Evolutionary conservation across 1,140 invertebrate genomes (phyloP).

Genomic region (Colletes gigas): DNA sequence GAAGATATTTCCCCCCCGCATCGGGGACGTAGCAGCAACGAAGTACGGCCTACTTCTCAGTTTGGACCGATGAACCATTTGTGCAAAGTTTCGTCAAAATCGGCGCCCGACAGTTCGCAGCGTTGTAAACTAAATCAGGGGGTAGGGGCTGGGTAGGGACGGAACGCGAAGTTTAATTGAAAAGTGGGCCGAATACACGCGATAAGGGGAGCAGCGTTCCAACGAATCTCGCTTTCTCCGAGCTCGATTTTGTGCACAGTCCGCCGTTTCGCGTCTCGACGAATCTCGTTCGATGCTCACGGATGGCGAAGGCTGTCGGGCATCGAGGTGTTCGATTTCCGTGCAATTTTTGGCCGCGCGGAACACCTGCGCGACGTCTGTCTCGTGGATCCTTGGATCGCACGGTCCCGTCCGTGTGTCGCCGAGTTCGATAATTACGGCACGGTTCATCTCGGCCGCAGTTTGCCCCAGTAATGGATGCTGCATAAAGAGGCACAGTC

Average conservation of each 20-base stretch:
- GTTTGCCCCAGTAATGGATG: slow-evolving; percentile 52
- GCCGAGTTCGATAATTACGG: slow-evolving; percentile 53
- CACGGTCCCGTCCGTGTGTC: background rate
- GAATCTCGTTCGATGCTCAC: background rate
- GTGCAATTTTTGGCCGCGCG: slow-evolving; percentile 9
- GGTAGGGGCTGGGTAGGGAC: too few relatives aligned
- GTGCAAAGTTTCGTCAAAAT: too few relatives aligned
- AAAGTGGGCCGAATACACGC: background rate
- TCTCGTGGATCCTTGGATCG: too few relatives aligned
- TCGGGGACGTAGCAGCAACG: too few relatives aligned
- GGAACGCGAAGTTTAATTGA: slow-evolving; percentile 4
- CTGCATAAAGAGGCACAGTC: slow-evolving; percentile 45
- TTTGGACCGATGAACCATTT: too few relatives aligned
- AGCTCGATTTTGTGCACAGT: background rate
- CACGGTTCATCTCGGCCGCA: slow-evolving; percentile 44
- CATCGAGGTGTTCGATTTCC: background rate
- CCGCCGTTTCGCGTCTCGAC: background rate
- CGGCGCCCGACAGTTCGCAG: too few relatives aligned
- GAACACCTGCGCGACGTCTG: slow-evolving; percentile 15
- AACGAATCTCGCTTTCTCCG: background rate
- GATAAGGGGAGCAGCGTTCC: background rate
- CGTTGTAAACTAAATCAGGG: too few relatives aligned
- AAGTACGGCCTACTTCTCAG: too few relatives aligned
- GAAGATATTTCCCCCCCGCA: too few relatives aligned
- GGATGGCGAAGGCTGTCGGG: too few relatives aligned